phyloP scores from a whole-genome alignment of 1,140 invertebrate genomes.

The Muscidifurax raptorellus region DNA sequence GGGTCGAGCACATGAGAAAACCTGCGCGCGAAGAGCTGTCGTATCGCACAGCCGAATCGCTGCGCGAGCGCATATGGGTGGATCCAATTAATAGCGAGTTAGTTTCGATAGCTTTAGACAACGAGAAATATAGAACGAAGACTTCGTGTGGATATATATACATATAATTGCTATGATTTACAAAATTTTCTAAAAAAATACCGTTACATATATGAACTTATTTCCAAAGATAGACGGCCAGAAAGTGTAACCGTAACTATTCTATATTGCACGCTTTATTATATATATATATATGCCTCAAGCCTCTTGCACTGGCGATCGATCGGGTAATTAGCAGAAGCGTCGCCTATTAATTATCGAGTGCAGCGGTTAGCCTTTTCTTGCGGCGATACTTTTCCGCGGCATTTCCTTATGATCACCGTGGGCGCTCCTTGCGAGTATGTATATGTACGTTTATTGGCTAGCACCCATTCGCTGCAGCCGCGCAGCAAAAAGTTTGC shows the following conservation, averaged over 20 bases:
- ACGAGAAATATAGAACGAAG: no score
- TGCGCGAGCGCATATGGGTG: slow-evolving; percentile 10
- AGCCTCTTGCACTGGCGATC: neutral
- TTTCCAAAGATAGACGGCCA: no score
- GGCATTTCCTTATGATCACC: neutral
- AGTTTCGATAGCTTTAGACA: slow-evolving; percentile 1
- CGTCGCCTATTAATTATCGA: slow-evolving; percentile 40
- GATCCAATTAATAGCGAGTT: slow-evolving; percentile 44
- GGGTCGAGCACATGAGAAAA: slow-evolving; percentile 24
- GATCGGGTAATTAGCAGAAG: slow-evolving; percentile 18
- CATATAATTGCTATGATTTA: no score
- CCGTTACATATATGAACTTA: no score
- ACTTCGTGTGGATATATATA: no score
- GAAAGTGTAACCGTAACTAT: no score
- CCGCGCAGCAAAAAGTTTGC: neutral
- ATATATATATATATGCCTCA: no score
- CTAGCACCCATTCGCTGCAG: slow-evolving; percentile 1
- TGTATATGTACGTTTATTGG: slow-evolving; percentile 12
- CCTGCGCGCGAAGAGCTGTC: neutral
- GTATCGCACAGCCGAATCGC: slow-evolving; percentile 20
- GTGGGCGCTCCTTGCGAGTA: neutral
- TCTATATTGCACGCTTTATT: no score
- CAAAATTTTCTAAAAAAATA: no score
- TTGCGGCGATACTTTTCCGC: slow-evolving; percentile 18
- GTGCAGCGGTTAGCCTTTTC: neutral